Conservation (phyloP, 2,888 invertebrate genomes). For the Acanthoscelides obtectus region DNA sequence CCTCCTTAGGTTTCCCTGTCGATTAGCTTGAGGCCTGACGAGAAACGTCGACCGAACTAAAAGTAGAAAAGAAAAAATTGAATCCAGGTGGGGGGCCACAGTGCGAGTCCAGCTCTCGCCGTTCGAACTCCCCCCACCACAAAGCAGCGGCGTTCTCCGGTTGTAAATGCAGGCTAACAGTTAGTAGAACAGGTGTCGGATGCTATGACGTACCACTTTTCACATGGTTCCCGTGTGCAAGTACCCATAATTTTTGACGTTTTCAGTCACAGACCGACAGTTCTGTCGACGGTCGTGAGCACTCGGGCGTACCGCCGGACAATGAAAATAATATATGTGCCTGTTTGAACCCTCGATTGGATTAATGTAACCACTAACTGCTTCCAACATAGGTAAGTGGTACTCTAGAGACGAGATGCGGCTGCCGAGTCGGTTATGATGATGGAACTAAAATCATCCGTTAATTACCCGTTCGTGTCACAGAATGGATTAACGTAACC, state of each 20-base stretch:
- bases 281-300: not conserved
- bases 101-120: not conserved
- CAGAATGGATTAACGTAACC: too few relatives aligned
- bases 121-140: not conserved
- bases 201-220: not conserved
- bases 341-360: not conserved
- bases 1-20: too few relatives aligned
- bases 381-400: not conserved
- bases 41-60: not conserved
- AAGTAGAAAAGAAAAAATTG: not conserved
- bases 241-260: not conserved
- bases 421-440: not conserved
- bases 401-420: not conserved
- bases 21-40: too few relatives aligned
- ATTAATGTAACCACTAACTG: not conserved
- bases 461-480: not conserved
- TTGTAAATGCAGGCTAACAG: not conserved
- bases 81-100: not conserved
- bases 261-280: not conserved
- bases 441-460: not conserved
- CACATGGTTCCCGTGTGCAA: not conserved
- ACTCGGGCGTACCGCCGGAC: not conserved
- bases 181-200: not conserved
- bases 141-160: not conserved
- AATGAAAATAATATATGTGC: not conserved